Evolutionary conservation across 2,113 vertebrate species (phyloP), one percentile per base, ranked within the genome.

Genomic region (Sterrhoptilus dennistouni): DNA sequence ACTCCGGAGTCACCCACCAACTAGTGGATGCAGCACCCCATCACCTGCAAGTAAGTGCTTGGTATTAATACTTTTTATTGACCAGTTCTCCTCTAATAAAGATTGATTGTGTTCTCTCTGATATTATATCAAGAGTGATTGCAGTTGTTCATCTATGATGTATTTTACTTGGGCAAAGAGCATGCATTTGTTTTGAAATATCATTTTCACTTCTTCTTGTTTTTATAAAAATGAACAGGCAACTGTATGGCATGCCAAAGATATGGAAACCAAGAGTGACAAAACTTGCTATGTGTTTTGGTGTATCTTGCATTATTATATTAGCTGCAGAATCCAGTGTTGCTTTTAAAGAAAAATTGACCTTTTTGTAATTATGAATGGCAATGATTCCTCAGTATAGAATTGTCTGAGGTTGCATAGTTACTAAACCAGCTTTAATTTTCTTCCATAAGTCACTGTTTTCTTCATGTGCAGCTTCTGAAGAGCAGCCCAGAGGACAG

Each of bases 1-100:
- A 68, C 98, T 98, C 50, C 98, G 98, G 38, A 96, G 98, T 57
- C 98, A 98, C 68, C 98, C 98, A 52, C 98, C 98, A 7, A 97
- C 98, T 2, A 99, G 98, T 31, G 98, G 98, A 14, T 98, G 98
- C 96, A 99, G 98, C 96, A 98, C 98, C 5, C 99, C 99, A 0
- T 99, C 99, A 12, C 99, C 99, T 76, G 98, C 98, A 89, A 99
- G 99, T 99, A 98, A 99, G 99, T 98, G 78, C 80, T 36, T 17
- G 33, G 23, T 56, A 40, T 81, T 75, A 31, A 49, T 82, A 31
- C 15, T 22, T 83, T 69, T 50, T 76, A 44, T 47, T 95, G 56
- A 49, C 33, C 3, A 3, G 8, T 53, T 94, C 44, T 86, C 8
- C 19, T 90, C n/a, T 81, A 52, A 28, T 31, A 38, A 65, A 75